Evolutionary conservation across 2,888 invertebrate species (phyloP).

Genomic region (Ecdyonurus torrentis): DNA sequence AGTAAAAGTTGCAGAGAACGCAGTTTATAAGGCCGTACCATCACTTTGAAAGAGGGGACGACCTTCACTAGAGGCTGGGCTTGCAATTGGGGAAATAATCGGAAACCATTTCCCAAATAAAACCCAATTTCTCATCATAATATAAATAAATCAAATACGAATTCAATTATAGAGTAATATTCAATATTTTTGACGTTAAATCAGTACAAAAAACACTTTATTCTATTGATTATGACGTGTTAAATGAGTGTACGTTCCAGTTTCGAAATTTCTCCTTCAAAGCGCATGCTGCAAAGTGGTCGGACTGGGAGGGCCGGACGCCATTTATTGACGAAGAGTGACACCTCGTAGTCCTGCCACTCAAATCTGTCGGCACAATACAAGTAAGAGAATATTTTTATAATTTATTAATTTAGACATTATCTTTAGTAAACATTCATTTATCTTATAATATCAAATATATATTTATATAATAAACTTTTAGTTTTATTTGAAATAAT

Average conservation of each 20-base stretch:
- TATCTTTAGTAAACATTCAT: not conserved
- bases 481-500: too few relatives aligned
- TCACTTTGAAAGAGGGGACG: conserved; percentile 12
- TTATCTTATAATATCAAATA: not conserved
- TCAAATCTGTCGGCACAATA: conserved; percentile 7
- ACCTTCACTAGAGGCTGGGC: conserved; percentile 10
- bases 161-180: too few relatives aligned
- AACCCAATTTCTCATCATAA: too few relatives aligned
- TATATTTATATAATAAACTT: too few relatives aligned
- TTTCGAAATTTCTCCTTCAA: conserved; percentile 9
- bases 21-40: not conserved
- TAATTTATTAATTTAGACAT: not conserved
- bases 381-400: not conserved
- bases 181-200: too few relatives aligned
- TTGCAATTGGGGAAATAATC: not conserved
- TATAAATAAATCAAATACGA: too few relatives aligned
- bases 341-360: conserved; percentile 16
- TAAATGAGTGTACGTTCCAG: not conserved
- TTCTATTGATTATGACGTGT: too few relatives aligned
- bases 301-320: conserved; percentile 13
- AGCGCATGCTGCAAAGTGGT: conserved; percentile 11
- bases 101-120: not conserved
- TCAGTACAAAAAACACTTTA: too few relatives aligned
- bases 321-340: conserved; percentile 17
- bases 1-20: not conserved